Conservation (phyloP, 37 sponge, comb jelly and placozoan genomes). For the Amphimedon queenslandica region DNA sequence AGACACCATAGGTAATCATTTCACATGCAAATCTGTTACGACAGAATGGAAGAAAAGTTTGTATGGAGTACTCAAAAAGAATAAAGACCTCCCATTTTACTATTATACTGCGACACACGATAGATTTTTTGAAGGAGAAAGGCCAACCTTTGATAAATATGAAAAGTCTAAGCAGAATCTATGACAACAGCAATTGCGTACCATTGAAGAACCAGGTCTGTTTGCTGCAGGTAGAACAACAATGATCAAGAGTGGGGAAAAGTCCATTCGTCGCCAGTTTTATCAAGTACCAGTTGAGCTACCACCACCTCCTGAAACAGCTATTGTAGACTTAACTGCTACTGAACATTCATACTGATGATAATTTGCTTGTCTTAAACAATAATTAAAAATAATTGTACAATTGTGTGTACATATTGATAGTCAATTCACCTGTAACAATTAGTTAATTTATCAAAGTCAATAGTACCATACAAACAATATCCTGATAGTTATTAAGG, state of each 20-base stretch:
- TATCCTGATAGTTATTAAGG: too few relatives aligned
- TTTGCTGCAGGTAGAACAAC: conserved; percentile 25
- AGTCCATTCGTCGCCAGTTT: conserved; percentile 12
- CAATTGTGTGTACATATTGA: too few relatives aligned
- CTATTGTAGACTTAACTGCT: too few relatives aligned
- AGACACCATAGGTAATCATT: conserved; percentile 10
- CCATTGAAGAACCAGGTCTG: conserved; percentile 9
- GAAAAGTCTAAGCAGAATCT: not conserved
- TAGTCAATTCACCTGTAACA: too few relatives aligned
- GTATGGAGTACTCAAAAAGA: conserved; percentile 10
- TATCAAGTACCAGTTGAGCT: too few relatives aligned
- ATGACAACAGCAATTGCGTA: not conserved
- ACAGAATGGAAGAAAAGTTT: conserved; percentile 10
- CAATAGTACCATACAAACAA: too few relatives aligned
- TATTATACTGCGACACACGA: conserved; percentile 27
- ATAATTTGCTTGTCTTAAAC: too few relatives aligned
- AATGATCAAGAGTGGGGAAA: not conserved
- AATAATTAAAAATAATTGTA: too few relatives aligned
- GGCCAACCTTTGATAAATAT: conserved; percentile 4
- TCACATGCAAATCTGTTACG: conserved; percentile 2
- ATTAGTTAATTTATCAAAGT: too few relatives aligned
- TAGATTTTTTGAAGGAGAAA: conserved; percentile 22
- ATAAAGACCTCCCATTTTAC: conserved; percentile 16
- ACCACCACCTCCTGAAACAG: too few relatives aligned
- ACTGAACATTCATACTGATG: too few relatives aligned